Percentiles rank a stretch among this genome's conserved stretches.
Evolutionary conservation across 2,797 vertebrate species (phyloP).

Genomic region (Eurystomus glaucurus): DNA sequence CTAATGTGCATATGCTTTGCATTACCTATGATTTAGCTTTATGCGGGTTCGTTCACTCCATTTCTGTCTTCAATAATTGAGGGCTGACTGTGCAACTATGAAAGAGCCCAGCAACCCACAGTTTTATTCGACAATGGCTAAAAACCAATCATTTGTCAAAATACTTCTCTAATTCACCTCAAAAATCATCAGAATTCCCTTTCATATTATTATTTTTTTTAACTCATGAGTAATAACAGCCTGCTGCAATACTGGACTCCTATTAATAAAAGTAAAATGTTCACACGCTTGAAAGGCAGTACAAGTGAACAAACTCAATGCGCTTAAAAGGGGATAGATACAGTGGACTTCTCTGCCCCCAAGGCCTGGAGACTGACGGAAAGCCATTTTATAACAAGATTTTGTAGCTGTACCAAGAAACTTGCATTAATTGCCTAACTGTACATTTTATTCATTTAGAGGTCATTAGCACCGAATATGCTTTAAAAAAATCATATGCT

Average conservation of each 20-base stretch:
- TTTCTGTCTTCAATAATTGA: neutral
- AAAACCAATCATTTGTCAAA: constrained; percentile 13
- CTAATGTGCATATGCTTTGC: neutral
- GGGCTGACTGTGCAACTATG: neutral
- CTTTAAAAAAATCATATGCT: neutral
- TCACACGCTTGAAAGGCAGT: constrained; percentile 42
- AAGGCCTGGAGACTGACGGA: constrained; percentile 5
- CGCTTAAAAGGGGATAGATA: neutral
- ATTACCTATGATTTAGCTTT: neutral
- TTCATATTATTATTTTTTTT: neutral
- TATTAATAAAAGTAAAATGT: constrained; percentile 47
- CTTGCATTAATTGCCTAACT: constrained; percentile 33
- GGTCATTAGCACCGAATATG: neutral
- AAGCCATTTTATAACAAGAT: constrained; percentile 30
- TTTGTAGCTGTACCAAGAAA: constrained; percentile 25
- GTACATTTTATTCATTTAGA: constrained; percentile 41
- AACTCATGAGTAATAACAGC: neutral
- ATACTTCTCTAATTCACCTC: constrained; percentile 11
- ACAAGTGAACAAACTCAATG: constrained; percentile 28
- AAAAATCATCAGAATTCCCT: constrained; percentile 22
- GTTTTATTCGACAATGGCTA: constrained; percentile 16
- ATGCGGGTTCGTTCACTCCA: neutral
- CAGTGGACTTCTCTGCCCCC: neutral
- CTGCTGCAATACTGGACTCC: neutral
- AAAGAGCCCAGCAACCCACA: neutral